Conservation (phyloP, 1,140 invertebrate species). For the Drosophila pruinosa region DNA sequence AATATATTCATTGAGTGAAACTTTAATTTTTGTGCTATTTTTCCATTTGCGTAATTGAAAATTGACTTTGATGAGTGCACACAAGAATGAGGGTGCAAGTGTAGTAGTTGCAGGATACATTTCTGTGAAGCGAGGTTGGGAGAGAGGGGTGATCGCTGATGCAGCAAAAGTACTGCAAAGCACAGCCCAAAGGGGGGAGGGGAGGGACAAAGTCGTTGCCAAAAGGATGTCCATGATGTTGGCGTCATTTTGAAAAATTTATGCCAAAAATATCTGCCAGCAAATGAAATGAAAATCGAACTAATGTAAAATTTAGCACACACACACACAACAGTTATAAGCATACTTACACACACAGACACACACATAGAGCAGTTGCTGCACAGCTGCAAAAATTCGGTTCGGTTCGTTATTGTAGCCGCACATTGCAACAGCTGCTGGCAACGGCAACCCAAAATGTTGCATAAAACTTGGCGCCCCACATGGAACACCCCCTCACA, state of each 20-base stretch:
- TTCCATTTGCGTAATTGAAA: conserved; percentile 33
- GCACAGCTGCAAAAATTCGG: conserved; percentile 62
- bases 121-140: conserved; percentile 12
- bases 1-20: not conserved
- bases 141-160: too few relatives aligned
- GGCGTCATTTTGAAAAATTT: conserved; percentile 43
- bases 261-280: conserved; percentile 54
- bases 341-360: not conserved
- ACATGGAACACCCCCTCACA: conserved; percentile 1
- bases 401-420: conserved; percentile 55
- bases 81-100: not conserved
- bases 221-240: conserved; percentile 20
- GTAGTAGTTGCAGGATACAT: conserved; percentile 26
- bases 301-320: conserved; percentile 65
- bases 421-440: conserved; percentile 40
- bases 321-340: conserved; percentile 10
- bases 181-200: not conserved
- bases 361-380: conserved; percentile 6
- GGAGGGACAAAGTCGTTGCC: not conserved
- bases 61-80: conserved; percentile 12
- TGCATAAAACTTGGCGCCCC: conserved; percentile 66
- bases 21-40: conserved; percentile 4
- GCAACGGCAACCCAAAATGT: conserved; percentile 60
- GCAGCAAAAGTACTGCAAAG: too few relatives aligned
- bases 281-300: conserved; percentile 80